A percentile compares a stretch with the other conserved stretches of the same genome.
These are phyloP conservation scores for Galendromus occidentalis DNA, from an alignment of 1,140 invertebrate genomes.

Conservation along the genomic window DNA sequence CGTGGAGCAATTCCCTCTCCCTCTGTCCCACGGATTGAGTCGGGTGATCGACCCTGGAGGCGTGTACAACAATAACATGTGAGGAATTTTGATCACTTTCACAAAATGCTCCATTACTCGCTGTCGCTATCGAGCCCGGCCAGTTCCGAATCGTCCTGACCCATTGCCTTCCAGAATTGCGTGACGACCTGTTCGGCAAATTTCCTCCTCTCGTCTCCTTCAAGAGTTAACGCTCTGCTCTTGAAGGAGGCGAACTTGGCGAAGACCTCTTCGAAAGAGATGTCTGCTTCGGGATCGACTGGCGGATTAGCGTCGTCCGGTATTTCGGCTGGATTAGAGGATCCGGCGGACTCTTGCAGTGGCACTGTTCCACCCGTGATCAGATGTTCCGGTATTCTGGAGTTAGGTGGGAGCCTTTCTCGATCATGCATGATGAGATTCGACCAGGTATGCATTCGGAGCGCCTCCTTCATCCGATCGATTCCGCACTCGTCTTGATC, in stretches of 20 bases:
- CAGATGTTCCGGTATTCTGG: no score
- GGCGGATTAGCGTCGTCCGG: not conserved
- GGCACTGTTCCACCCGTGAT: no score
- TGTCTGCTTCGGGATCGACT: not conserved
- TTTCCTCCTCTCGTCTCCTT: not conserved
- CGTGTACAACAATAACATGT: no score
- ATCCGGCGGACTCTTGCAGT: no score
- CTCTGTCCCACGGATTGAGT: no score
- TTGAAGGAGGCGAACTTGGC: not conserved
- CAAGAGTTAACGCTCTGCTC: not conserved
- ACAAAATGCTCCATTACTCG: not conserved
- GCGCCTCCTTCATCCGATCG: not conserved
- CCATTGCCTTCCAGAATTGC: conserved; percentile 7
- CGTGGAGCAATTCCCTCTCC: no score
- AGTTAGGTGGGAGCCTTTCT: no score
- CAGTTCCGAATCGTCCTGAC: not conserved
- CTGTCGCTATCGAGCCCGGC: not conserved
- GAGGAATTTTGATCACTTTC: no score
- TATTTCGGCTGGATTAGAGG: no score
- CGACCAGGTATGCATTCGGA: not conserved
- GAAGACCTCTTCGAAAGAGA: not conserved
- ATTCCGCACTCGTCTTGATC: conserved; percentile 6
- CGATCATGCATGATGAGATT: no score
- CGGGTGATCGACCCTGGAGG: no score
- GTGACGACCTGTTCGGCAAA: not conserved